These are phyloP conservation scores for Magallana gigas DNA, from an alignment of 1,140 invertebrate species.

Conservation along the genomic window DNA sequence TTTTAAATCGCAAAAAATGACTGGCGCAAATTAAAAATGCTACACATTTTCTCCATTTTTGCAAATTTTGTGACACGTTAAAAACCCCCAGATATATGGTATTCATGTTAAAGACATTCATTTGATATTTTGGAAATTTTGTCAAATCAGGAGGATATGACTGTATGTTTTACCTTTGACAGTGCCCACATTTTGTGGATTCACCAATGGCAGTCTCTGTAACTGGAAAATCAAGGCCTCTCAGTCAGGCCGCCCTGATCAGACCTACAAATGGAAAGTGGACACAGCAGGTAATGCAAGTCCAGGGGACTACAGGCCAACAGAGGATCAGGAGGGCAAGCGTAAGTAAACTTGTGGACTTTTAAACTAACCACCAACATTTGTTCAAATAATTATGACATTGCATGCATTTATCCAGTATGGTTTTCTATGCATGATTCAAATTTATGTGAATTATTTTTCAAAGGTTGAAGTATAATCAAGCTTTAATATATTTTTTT, in stretches of 20 bases:
- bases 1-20: no score
- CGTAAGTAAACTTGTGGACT: not conserved
- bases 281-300: conserved; percentile 52
- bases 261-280: conserved; percentile 65
- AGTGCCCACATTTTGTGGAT: conserved; percentile 60
- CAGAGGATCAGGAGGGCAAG: conserved; percentile 44
- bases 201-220: conserved; percentile 62
- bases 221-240: conserved; percentile 61
- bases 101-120: no score
- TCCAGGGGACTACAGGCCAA: conserved; percentile 52
- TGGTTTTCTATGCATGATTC: no score
- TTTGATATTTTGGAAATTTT: no score
- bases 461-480: no score
- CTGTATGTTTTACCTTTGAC: conserved; percentile 14
- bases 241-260: conserved; percentile 39
- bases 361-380: not conserved
- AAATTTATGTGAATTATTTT: no score
- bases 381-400: no score
- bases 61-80: not conserved
- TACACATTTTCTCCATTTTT: not conserved
- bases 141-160: no score
- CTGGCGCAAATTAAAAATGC: no score
- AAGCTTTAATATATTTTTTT: not conserved
- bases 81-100: not conserved
- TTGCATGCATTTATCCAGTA: no score